Base-by-base conservation (phyloP, 2,888 invertebrate genomes). In the Stegophylla sp. region DNA sequence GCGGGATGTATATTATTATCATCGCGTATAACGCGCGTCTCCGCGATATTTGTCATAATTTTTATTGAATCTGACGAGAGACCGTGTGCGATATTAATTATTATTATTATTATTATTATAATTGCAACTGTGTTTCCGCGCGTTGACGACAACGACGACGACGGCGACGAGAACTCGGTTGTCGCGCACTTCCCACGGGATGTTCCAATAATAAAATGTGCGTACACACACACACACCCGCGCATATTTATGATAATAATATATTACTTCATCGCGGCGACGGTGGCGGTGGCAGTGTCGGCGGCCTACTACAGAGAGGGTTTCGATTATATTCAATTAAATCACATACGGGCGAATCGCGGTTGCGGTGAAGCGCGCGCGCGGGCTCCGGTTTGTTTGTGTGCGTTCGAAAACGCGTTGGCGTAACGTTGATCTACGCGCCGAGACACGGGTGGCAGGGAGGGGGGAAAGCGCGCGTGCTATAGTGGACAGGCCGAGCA, bases 111-210 rank as follows among this genome's bases (percentile, higher is more conserved):
- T 5, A 34, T 7, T 34, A 5, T 3, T 45, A 3, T 15, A 45
- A 45, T 1, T 10, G 56, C 20, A 10, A 20, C 20, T 9, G 20
- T 53, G 34, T n/a, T n/a, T 7, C 20, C 1, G 45, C 12, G 45
- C 12, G 45, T 45, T 9, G 43, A 12, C 12, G 13, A 9, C n/a
- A 4, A 1, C 53, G 20, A 10, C 53, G 20, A 10, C 56, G 56
- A n/a, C 56, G 12, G 17, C 26, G 76, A 45, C 76, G 76, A 67
- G 67, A 77, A 77, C 67, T 56, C 15, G 4, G 12, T 17, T 1
- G 34, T 15, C 43, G 20, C 10, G 13, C 45, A 26, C 28, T 67
- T 77, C 76, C 67, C 76, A 77, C 76, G 67, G 76, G 76, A 77
- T 67, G 76, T 67, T 77, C n/a, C 45, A 77, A 67, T 76, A 56